Evolutionary conservation across 2,113 vertebrate genomes (phyloP).

Genomic region (Onychostoma macrolepis): DNA sequence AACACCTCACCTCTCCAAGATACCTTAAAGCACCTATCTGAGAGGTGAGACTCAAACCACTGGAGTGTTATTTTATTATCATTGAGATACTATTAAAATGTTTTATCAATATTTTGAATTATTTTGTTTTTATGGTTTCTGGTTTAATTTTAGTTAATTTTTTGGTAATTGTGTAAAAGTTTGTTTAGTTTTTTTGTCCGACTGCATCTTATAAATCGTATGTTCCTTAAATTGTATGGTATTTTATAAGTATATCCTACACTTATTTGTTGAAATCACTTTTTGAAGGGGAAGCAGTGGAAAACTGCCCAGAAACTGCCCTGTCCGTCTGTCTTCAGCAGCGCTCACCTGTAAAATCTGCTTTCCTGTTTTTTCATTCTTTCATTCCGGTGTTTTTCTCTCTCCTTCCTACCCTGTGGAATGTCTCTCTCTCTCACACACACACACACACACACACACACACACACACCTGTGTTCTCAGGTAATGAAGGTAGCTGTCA

Average conservation of each 20-base stretch:
- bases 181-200: no score
- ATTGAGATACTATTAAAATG: no score
- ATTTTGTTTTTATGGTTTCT: no score
- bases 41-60: no score
- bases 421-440: slow-evolving; percentile 23
- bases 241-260: not conserved
- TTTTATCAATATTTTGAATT: no score
- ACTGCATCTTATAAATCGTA: not conserved
- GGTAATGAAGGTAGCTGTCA: slow-evolving; percentile 55
- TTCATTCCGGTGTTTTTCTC: not conserved
- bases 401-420: not conserved
- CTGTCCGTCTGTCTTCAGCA: not conserved
- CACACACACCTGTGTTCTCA: slow-evolving; percentile 43
- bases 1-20: no score
- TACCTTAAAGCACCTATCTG: no score
- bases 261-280: not conserved
- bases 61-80: no score
- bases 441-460: slow-evolving; percentile 29
- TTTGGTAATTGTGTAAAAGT: no score
- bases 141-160: no score
- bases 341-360: not conserved
- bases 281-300: not conserved
- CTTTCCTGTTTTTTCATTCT: not conserved
- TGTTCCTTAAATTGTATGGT: not conserved
- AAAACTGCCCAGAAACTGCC: no score